A percentile compares a stretch with the other conserved stretches of the same genome.
These are phyloP conservation scores for Notoglanidium macrostoma DNA, from an alignment of 2,797 vertebrate genomes.

Conservation along the genomic window DNA sequence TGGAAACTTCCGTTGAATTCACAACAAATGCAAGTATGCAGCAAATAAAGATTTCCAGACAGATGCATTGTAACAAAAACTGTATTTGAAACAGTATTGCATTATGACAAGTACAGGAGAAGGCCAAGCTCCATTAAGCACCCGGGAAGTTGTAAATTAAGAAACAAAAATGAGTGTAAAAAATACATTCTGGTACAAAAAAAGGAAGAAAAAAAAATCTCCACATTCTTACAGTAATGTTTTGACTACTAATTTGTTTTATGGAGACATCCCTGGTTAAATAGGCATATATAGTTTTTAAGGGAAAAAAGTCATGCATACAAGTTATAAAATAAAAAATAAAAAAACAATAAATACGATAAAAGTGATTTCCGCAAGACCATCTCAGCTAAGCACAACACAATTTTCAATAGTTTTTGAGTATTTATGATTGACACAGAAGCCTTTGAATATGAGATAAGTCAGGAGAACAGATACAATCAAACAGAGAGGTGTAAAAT, in stretches of 20 bases:
- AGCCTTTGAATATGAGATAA: neutral
- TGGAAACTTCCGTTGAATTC: neutral
- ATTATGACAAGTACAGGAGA: conserved; percentile 61
- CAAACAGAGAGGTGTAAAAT: neutral
- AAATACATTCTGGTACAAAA: conserved; percentile 70
- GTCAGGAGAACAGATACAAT: neutral
- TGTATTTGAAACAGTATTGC: conserved; percentile 71
- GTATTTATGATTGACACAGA: conserved; percentile 15
- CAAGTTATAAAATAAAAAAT: conserved; percentile 56
- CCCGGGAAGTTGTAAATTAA: conserved; percentile 33
- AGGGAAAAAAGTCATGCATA: conserved; percentile 74
- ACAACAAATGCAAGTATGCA: neutral
- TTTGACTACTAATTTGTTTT: conserved; percentile 59
- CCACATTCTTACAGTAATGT: conserved; percentile 52
- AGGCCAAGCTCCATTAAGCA: conserved; percentile 30
- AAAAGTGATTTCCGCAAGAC: conserved; percentile 59
- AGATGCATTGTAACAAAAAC: conserved; percentile 55
- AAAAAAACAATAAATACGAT: conserved; percentile 61
- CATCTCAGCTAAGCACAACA: conserved; percentile 35
- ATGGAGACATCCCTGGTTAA: conserved; percentile 62
- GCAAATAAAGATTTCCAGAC: neutral
- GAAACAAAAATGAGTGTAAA: conserved; percentile 53
- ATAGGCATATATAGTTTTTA: conserved; percentile 64
- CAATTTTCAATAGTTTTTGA: conserved; percentile 10
- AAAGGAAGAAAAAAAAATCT: conserved; percentile 48